A percentile compares a stretch with the other conserved stretches of the same genome.
Conservation (phyloP, 2,888 invertebrate genomes). For the Leucophenga montana region DNA sequence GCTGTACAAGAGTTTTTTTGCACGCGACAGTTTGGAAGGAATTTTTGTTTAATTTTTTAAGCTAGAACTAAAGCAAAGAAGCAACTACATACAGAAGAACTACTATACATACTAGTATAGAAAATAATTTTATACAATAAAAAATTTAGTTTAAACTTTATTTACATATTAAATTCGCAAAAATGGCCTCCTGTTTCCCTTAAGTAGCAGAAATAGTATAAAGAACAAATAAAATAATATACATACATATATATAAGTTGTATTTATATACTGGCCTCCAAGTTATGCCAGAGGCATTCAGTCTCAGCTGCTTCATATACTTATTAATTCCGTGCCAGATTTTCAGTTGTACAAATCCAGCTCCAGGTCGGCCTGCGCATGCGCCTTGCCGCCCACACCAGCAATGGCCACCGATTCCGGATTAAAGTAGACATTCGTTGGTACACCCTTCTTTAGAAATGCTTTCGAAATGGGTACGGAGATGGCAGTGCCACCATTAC, state of each 20-base stretch:
- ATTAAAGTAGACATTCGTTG: constrained; percentile 78
- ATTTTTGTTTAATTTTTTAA: neutral
- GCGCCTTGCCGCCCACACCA: constrained; percentile 84
- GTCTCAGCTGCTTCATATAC: neutral
- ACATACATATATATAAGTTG: neutral
- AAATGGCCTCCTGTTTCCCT: constrained; percentile 13
- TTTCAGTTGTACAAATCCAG: constrained; percentile 72
- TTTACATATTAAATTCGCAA: constrained; percentile 35
- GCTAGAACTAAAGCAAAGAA: constrained; percentile 18
- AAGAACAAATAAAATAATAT: neutral
- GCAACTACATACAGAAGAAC: neutral
- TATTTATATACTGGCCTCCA: neutral
- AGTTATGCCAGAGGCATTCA: neutral
- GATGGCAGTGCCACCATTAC: constrained; percentile 79
- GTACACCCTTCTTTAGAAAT: constrained; percentile 76
- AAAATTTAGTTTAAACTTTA: constrained; percentile 39
- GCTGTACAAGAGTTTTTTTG: constrained; percentile 9
- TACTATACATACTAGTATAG: too few species aligned
- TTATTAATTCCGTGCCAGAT: too few species aligned
- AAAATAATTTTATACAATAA: constrained; percentile 7
- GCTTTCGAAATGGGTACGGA: constrained; percentile 82
- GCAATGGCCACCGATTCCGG: constrained; percentile 82
- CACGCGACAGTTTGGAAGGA: neutral
- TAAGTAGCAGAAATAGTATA: neutral
- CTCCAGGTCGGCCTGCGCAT: constrained; percentile 83